These are phyloP conservation scores for Macrobrachium nipponense DNA, from an alignment of 1,140 invertebrate genomes.

Conservation along the genomic window DNA sequence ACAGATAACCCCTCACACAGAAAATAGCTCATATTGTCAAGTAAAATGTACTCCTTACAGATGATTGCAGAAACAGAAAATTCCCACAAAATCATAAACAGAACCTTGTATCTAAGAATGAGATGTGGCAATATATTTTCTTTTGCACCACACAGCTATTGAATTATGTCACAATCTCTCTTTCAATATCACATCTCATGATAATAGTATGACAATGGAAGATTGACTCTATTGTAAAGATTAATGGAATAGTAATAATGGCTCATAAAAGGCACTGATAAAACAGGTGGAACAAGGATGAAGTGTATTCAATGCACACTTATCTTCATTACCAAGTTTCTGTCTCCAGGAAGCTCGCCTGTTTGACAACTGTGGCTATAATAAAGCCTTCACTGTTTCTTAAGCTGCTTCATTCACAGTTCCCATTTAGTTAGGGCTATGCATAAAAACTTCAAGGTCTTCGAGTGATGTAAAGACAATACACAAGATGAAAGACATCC, in stretches of 20 bases:
- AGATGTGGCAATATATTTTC: too few species aligned
- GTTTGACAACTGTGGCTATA: background rate
- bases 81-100: background rate
- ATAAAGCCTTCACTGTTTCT: too few species aligned
- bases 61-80: background rate
- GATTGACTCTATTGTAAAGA: conserved; percentile 5
- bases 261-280: conserved; percentile 52
- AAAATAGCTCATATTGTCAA: conserved; percentile 28
- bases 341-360: too few species aligned
- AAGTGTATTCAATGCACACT: background rate
- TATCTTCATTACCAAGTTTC: conserved; percentile 32
- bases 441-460: background rate
- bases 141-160: too few species aligned
- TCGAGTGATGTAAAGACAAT: too few species aligned
- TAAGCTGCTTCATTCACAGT: too few species aligned
- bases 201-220: too few species aligned
- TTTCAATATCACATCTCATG: background rate
- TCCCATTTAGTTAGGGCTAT: background rate
- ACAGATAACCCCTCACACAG: background rate
- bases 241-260: conserved; percentile 4
- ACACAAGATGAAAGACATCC: too few species aligned
- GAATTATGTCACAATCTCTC: background rate
- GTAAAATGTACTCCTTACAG: background rate
- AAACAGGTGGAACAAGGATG: conserved; percentile 36
- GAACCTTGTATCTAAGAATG: background rate